A percentile compares a stretch with the other conserved stretches of the same genome.
Conservation (phyloP, 2,797 vertebrate genomes). For the Scyliorhinus canicula region DNA sequence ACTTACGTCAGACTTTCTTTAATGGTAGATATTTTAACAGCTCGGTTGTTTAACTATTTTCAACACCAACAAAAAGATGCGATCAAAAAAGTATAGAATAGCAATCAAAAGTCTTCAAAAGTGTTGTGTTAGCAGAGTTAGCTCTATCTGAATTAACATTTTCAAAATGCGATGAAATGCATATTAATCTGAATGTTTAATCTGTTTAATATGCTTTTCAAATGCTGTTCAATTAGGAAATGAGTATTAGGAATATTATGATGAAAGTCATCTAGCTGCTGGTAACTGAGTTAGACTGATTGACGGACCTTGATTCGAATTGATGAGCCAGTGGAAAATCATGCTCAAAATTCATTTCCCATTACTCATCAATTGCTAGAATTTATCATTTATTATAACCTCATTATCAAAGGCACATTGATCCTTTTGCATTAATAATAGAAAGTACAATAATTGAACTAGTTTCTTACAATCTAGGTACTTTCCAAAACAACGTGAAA, state of each 20-base stretch:
- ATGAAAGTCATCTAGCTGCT: not conserved
- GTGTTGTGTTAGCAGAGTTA: not conserved
- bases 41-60: conserved; percentile 72
- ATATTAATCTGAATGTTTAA: not conserved
- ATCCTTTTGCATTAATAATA: not conserved
- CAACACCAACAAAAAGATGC: conserved; percentile 45
- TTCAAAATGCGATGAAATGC: not conserved
- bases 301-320: not conserved
- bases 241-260: not conserved
- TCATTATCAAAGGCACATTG: not conserved
- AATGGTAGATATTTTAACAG: conserved; percentile 57
- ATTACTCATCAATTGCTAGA: not conserved
- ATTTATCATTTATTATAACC: conserved; percentile 12
- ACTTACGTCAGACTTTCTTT: conserved; percentile 66
- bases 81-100: too few relatives aligned
- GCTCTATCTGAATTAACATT: not conserved
- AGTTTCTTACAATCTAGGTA: not conserved
- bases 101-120: not conserved
- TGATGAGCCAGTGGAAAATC: not conserved
- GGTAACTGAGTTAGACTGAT: not conserved
- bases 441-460: conserved; percentile 1
- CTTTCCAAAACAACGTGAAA: not conserved
- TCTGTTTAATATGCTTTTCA: conserved; percentile 1
- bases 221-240: conserved; percentile 9
- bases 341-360: conserved; percentile 1